Percentiles rank a stretch among this genome's conserved stretches.
phyloP scores from a whole-genome alignment of 2,113 vertebrate species.

The Megaceryle maxima region DNA sequence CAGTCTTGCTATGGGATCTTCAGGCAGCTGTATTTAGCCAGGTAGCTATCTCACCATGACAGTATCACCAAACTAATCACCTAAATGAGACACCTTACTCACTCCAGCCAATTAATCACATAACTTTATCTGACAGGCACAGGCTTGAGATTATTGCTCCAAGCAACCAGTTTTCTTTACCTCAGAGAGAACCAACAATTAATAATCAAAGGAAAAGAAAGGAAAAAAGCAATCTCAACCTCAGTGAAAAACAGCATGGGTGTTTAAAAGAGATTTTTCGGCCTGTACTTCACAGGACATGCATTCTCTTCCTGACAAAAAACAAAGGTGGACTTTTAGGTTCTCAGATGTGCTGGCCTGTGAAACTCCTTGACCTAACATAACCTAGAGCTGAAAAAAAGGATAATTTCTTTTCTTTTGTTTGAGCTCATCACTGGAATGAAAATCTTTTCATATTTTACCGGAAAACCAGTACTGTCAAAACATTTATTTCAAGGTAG shows the following conservation, averaged over 20 bases:
- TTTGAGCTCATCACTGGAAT: not conserved
- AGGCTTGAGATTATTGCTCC: not conserved
- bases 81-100: not conserved
- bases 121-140: not conserved
- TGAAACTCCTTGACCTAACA: not conserved
- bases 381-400: not conserved
- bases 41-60: not conserved
- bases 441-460: not conserved
- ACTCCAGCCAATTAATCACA: not conserved
- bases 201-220: conserved; percentile 13
- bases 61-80: not conserved
- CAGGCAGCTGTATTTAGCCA: not conserved
- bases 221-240: not conserved
- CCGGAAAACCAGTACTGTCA: not conserved
- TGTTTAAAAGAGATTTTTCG: not conserved
- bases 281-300: not conserved
- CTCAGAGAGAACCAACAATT: not conserved
- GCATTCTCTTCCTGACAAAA: not conserved
- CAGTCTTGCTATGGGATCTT: not conserved
- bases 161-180: not conserved
- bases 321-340: not conserved
- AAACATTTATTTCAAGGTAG: not conserved
- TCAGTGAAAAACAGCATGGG: not conserved
- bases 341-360: not conserved
- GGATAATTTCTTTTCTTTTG: not conserved